Evolutionary conservation across 2,888 invertebrate genomes (phyloP), one percentile per base, ranked within the genome.

Genomic region (Luffia ferchaultella): DNA sequence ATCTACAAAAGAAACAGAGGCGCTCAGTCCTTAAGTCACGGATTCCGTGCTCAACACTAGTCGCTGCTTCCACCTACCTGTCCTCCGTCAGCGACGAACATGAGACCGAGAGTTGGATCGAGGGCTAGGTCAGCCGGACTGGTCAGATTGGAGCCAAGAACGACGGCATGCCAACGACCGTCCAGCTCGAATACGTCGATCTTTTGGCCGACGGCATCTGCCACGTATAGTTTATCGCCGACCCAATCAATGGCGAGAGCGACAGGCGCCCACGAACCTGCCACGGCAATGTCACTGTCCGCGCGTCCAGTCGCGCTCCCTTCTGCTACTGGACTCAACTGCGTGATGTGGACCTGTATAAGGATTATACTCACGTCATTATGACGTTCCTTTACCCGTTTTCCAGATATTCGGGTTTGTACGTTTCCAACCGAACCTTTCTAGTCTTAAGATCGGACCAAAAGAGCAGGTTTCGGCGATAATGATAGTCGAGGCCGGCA

Each of bases 171-270:
- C 83, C 90, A 91, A 50, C 91, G 87, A 0, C 93, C 95, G 60
- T 91, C 91, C 58, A 97, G 79, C 70, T 96, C 96, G 67, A 97
- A 95, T 1, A 98, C 92, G 68, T 97, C 97, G 52, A 99, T 91
- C 82, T 95, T 96, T 70, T 96, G 95, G 0, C 96, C 96, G 18
- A 96, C 87, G 17, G 93, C 89, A 72, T 98, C 98, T 0, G 95
- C 95, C 17, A 97, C 94, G 76, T 98, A 98, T 7, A 99, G 86
- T 70, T 97, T 98, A 70, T 96, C 93, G 0, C 96, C 96, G 44
- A 98, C 90, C 96, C 98, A 99, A 79, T 98, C 98, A 16, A 98
- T 93, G 7, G 98, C 97, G 48, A 98, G 71, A 0, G 96, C 92
- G 0, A 94, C 92, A 0, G 96, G 96, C 0, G 93, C 88, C 95